These are phyloP conservation scores for Ancistrus triradiatus DNA, from an alignment of 2,113 vertebrate species.

Conservation along the genomic window DNA sequence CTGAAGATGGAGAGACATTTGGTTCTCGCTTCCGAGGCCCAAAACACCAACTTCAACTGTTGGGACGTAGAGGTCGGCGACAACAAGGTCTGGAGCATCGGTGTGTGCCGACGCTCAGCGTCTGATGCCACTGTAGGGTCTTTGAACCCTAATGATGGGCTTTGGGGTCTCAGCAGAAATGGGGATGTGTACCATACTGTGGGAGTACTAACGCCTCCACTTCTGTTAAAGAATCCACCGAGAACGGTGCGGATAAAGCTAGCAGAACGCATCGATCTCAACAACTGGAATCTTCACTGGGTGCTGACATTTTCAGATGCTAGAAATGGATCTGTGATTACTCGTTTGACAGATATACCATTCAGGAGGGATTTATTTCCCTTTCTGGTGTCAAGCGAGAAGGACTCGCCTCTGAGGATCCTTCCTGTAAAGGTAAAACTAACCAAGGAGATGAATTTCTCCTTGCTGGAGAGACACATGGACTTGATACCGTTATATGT, in stretches of 20 bases:
- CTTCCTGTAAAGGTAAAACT: not conserved
- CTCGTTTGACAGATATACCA: not conserved
- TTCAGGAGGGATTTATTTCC: not conserved
- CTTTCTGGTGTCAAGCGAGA: conserved; percentile 13
- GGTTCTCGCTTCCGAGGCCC: conserved; percentile 9
- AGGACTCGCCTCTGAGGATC: not conserved
- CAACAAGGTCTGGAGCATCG: conserved; percentile 43
- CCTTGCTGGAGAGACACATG: not conserved
- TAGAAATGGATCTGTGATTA: not conserved
- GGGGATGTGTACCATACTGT: not conserved
- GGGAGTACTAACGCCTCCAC: no score
- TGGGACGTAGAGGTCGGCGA: conserved; percentile 45
- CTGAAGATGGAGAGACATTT: not conserved
- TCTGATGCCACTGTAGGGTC: conserved; percentile 5
- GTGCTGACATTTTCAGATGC: conserved; percentile 17
- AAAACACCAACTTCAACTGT: not conserved
- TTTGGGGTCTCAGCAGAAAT: conserved; percentile 48
- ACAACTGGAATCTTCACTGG: not conserved
- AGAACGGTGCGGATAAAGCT: not conserved
- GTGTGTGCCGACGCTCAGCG: conserved; percentile 36
- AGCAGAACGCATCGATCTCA: no score
- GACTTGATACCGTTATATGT: no score
- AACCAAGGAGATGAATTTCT: not conserved
- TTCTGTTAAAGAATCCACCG: not conserved
- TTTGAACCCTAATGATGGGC: conserved; percentile 32